Evolutionary conservation across 2,797 vertebrate genomes (phyloP).

Genomic region (Enteromius paludinosus): DNA sequence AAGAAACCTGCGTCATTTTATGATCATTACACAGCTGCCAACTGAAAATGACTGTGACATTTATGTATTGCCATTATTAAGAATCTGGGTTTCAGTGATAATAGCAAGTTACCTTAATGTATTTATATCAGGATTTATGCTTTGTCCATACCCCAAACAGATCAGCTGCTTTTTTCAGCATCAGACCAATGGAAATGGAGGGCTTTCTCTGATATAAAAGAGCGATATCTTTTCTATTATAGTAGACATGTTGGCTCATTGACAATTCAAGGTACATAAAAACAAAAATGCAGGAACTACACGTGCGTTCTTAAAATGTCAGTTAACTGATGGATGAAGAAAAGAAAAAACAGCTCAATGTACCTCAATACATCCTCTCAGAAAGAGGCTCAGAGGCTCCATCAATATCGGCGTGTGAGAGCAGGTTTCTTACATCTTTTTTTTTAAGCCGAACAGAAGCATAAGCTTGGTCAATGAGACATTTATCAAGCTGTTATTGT

Average conservation of each 20-base stretch:
- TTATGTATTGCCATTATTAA: neutral
- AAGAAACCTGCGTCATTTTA: neutral
- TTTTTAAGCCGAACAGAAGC: neutral
- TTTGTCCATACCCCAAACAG: neutral
- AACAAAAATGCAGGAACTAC: neutral
- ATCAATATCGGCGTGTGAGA: slow-evolving; percentile 51
- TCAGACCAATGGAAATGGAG: neutral
- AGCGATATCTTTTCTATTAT: neutral
- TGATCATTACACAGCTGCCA: neutral
- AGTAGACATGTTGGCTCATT: neutral
- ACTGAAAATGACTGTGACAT: too few species aligned
- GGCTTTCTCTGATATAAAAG: neutral
- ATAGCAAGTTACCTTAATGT: neutral
- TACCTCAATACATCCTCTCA: slow-evolving; percentile 8
- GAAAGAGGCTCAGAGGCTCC: neutral
- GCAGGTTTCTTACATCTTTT: slow-evolving; percentile 30
- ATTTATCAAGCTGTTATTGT: slow-evolving; percentile 49
- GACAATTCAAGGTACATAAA: neutral
- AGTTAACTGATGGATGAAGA: neutral
- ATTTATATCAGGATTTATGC: neutral
- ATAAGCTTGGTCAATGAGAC: slow-evolving; percentile 16
- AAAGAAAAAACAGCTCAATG: slow-evolving; percentile 2
- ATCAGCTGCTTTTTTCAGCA: neutral
- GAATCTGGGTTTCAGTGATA: neutral
- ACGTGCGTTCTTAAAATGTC: slow-evolving; percentile 27